phyloP scores from a whole-genome alignment of 2,113 vertebrate species.

The Etia nguti region DNA sequence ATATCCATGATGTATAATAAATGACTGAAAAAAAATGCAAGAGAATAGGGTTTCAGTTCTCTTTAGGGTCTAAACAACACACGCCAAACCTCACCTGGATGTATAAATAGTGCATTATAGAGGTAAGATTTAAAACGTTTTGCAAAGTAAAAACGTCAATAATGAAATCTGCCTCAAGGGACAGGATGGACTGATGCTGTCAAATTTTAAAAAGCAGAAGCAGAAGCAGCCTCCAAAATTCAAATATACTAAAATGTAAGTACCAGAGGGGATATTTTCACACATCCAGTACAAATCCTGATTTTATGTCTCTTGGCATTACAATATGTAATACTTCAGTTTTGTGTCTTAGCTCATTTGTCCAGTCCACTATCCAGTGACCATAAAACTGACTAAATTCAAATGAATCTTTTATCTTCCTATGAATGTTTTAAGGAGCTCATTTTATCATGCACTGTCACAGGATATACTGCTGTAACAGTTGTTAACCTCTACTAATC shows the following conservation, averaged over 20 bases:
- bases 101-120: neutral
- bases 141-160: neutral
- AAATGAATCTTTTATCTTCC: neutral
- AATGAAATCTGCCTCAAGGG: neutral
- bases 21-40: neutral
- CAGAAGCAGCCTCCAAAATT: conserved; percentile 6
- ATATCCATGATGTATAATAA: neutral
- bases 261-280: neutral
- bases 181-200: neutral
- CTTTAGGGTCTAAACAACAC: neutral
- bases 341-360: neutral
- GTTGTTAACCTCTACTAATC: neutral
- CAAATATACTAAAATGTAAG: conserved; percentile 1
- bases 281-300: conserved; percentile 8
- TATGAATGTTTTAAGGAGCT: neutral
- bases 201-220: neutral
- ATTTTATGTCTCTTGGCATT: neutral
- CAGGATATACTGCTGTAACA: neutral
- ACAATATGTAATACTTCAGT: neutral
- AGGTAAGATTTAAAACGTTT: neutral
- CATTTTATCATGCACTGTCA: neutral
- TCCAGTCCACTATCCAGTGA: neutral
- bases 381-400: neutral
- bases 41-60: neutral
- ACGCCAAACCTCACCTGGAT: neutral